A percentile compares a stretch with the other conserved stretches of the same genome.
Evolutionary conservation across 2,113 vertebrate genomes (phyloP).

Genomic region (Anseranas semipalmata): DNA sequence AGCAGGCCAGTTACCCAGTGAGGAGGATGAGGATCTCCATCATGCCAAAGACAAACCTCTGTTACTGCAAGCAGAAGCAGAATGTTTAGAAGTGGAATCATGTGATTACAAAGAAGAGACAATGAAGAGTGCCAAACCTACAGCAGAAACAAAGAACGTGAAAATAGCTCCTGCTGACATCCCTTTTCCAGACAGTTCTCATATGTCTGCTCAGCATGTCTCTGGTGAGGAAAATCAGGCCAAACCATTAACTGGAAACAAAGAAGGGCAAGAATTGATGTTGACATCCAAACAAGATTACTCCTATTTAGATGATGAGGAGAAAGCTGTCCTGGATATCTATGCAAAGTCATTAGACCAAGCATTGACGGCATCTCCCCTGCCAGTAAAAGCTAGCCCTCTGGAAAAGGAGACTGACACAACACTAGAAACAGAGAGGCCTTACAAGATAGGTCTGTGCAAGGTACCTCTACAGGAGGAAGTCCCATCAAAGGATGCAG

Average conservation of each 20-base stretch:
- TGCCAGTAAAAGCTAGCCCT: not conserved
- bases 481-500: not conserved
- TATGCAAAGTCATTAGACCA: constrained; percentile 28
- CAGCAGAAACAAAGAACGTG: constrained; percentile 51
- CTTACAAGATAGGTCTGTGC: not conserved
- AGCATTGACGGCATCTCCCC: not conserved
- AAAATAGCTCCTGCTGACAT: constrained; percentile 42
- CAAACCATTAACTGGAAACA: not conserved
- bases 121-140: constrained; percentile 23
- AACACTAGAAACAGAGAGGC: not conserved
- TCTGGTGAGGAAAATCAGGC: constrained; percentile 7
- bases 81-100: constrained; percentile 68
- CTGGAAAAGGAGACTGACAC: not conserved
- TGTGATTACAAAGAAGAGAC: constrained; percentile 35
- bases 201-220: not conserved
- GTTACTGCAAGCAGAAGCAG: constrained; percentile 51
- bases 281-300: constrained; percentile 1
- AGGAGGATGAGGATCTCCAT: constrained; percentile 17
- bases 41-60: constrained; percentile 46
- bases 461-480: constrained; percentile 6
- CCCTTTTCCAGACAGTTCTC: not conserved
- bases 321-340: constrained; percentile 28
- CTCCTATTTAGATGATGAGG: constrained; percentile 8
- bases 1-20: not conserved
- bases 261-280: not conserved